phyloP scores from a whole-genome alignment of 2,797 vertebrate genomes.

The Sebastes taczanowskii region DNA sequence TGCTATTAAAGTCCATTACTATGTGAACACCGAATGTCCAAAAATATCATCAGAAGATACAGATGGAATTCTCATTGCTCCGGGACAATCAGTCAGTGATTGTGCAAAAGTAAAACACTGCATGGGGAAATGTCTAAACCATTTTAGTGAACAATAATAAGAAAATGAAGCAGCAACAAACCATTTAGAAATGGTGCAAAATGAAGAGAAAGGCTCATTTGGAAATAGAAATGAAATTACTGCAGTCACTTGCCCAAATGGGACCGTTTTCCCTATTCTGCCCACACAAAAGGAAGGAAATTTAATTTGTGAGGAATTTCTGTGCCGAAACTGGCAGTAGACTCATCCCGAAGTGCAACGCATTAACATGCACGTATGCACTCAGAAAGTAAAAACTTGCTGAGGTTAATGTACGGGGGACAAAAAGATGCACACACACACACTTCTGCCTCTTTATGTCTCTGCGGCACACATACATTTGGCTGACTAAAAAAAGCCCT shows the following conservation, averaged over 20 bases:
- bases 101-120: constrained; percentile 35
- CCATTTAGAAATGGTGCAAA: constrained; percentile 42
- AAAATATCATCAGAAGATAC: constrained; percentile 15
- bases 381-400: background rate
- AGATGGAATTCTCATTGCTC: constrained; percentile 40
- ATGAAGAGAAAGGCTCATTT: constrained; percentile 64
- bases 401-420: background rate
- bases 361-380: background rate
- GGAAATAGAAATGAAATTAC: constrained; percentile 63
- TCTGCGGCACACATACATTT: background rate
- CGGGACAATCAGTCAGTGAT: constrained; percentile 36
- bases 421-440: background rate
- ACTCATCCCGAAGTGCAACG: constrained; percentile 1
- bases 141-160: constrained; percentile 56
- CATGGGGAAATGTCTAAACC: constrained; percentile 35
- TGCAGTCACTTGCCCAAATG: constrained; percentile 49
- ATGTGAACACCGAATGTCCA: background rate
- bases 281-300: constrained; percentile 39
- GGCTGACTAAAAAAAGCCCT: background rate
- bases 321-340: background rate
- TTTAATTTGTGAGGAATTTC: constrained; percentile 36
- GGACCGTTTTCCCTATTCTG: constrained; percentile 28
- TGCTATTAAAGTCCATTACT: constrained; percentile 25
- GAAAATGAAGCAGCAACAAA: constrained; percentile 52
- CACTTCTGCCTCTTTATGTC: background rate